phyloP scores from a whole-genome alignment of 2,888 invertebrate species.

The Tiliacea citrago region DNA sequence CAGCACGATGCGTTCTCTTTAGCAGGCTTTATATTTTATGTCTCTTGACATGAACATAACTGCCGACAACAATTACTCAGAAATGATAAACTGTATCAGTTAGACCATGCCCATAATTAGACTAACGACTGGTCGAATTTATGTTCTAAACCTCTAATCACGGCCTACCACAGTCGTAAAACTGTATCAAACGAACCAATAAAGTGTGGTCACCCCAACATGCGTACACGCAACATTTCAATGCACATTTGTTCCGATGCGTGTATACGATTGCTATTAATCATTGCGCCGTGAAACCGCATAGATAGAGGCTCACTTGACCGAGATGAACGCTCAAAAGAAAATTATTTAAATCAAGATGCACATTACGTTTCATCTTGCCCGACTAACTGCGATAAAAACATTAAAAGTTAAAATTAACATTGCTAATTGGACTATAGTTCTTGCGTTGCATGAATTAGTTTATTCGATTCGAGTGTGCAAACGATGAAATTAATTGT shows the following conservation, averaged over 20 bases:
- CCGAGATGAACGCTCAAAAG: slow-evolving; percentile 75
- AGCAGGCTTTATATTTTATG: not conserved
- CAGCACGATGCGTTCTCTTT: not conserved
- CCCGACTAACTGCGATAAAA: slow-evolving; percentile 51
- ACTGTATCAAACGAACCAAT: slow-evolving; percentile 48
- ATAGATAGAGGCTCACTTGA: slow-evolving; percentile 71
- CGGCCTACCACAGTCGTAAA: slow-evolving; percentile 47
- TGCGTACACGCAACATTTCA: slow-evolving; percentile 65
- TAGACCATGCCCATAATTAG: slow-evolving; percentile 8
- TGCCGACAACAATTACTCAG: slow-evolving; percentile 9
- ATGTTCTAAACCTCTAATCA: slow-evolving; percentile 35
- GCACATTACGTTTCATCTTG: slow-evolving; percentile 64
- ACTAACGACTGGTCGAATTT: slow-evolving; percentile 22
- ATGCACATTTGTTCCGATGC: slow-evolving; percentile 64
- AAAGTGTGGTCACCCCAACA: slow-evolving; percentile 54
- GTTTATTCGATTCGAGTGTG: slow-evolving; percentile 49
- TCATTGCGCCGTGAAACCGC: slow-evolving; percentile 70
- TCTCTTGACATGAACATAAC: not conserved
- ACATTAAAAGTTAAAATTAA: slow-evolving; percentile 59
- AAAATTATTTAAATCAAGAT: slow-evolving; percentile 68
- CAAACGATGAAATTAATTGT: slow-evolving; percentile 46
- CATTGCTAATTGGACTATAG: slow-evolving; percentile 66
- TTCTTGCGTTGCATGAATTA: slow-evolving; percentile 38
- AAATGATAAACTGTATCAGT: slow-evolving; percentile 6
- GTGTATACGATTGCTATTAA: slow-evolving; percentile 70